Conservation (phyloP, 2,113 vertebrate genomes). For the Rhinopomastus cyanomelas region DNA sequence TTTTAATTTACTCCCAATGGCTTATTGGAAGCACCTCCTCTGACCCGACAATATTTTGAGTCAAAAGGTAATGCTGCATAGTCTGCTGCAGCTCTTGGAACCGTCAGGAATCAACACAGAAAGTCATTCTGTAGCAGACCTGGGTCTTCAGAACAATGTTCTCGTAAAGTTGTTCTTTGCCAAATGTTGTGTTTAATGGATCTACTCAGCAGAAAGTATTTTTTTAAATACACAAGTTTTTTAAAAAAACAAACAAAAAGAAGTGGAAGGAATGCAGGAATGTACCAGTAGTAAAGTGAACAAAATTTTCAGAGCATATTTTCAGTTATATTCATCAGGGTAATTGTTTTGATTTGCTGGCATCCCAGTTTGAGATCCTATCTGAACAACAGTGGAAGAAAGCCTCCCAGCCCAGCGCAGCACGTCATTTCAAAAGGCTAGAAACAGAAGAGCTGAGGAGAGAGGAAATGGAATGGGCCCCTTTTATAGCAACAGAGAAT, state of each 20-base stretch:
- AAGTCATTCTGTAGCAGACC: background rate
- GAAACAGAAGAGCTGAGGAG: background rate
- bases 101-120: background rate
- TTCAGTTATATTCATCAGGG: background rate
- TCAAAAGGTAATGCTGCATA: background rate
- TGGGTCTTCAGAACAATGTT: background rate
- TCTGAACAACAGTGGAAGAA: background rate
- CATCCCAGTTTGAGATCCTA: background rate
- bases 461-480: background rate
- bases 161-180: background rate
- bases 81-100: background rate
- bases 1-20: slow-evolving; percentile 37
- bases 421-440: background rate
- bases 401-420: background rate
- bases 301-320: background rate
- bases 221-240: background rate
- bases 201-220: background rate
- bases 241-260: background rate
- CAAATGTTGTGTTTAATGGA: background rate
- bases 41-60: background rate
- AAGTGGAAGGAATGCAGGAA: background rate
- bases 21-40: background rate
- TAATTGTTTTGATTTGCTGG: background rate
- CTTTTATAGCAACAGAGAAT: background rate
- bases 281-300: background rate